Percentiles rank a stretch among this genome's conserved stretches.
phyloP scores from a whole-genome alignment of 2,797 vertebrate species.

The Chrosomus eos region DNA sequence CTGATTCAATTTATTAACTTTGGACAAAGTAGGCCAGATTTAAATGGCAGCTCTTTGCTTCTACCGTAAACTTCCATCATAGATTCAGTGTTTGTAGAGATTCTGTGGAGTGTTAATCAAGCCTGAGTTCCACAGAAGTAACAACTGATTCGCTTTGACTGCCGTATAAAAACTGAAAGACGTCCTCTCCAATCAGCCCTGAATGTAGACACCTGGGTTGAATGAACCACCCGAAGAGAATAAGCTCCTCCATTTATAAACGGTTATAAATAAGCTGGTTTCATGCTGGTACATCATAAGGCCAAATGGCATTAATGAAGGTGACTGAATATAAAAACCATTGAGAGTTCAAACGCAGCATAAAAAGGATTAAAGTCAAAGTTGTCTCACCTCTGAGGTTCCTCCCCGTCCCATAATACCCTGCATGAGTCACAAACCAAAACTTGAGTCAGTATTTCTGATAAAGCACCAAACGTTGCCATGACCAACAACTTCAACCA shows the following conservation, averaged over 20 bases:
- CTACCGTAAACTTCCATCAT: conserved; percentile 2
- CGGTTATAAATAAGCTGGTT: conserved; percentile 33
- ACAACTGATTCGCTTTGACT: conserved; percentile 17
- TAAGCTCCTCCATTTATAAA: conserved; percentile 38
- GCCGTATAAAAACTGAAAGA: background rate
- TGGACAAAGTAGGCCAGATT: conserved; percentile 13
- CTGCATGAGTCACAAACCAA: conserved; percentile 9
- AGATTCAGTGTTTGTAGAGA: background rate
- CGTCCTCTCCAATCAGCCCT: conserved; percentile 2
- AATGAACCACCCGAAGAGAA: conserved; percentile 12
- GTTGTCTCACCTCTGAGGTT: conserved; percentile 16
- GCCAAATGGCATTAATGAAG: conserved; percentile 5
- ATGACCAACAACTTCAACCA: background rate
- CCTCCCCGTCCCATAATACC: background rate
- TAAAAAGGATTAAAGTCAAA: conserved; percentile 25
- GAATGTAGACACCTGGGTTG: conserved; percentile 17
- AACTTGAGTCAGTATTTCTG: conserved; percentile 8
- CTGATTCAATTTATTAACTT: conserved; percentile 18
- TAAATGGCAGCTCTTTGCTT: conserved; percentile 21
- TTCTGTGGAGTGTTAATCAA: conserved; percentile 24
- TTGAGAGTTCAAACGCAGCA: conserved; percentile 19
- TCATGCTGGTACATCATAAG: conserved; percentile 15
- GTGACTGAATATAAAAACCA: conserved; percentile 24
- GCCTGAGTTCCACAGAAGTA: background rate
- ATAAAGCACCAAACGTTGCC: background rate